Base-by-base conservation (phyloP, 2,113 vertebrate species). In the Antigone vipio region DNA sequence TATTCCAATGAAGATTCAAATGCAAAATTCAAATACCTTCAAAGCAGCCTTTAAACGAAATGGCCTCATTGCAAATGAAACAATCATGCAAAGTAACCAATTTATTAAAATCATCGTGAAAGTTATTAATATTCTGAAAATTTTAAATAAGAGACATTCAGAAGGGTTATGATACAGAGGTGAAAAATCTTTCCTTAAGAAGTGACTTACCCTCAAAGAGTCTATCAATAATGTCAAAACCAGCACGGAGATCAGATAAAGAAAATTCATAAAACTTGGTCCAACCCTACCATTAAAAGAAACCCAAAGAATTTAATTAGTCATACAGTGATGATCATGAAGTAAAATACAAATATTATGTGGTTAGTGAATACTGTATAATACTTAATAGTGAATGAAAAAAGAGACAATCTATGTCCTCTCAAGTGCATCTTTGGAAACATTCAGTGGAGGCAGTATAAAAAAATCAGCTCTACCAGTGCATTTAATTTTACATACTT, bases 231-330 rank as follows among this genome's bases (percentile, higher is more conserved):
- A 99, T 99, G 86, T 99, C 98, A 96, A 99, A 99, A 19, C 99
- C 99, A 82, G 99, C 99, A 45, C 99, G 99, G 60, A 99, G 98
- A 97, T 99, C 99, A 30, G 99, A 99, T 92, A 99, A 97, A 63
- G 99, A 99, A 97, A 99, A 99, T 96, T 99, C 99, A 85, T 99
- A 99, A 98, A 99, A 99, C 85, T 99, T 99, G n/a, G 99, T 99
- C 99, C 99, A 99, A 55, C 99, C 99, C 99, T 99, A 87, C 24
- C 67, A 97, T 84, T 66, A 90, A 97, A 95, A 93, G 68, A 72
- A 94, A 63, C 35, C 4, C 88, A 74, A 87, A 74, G 6, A 75
- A 81, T 59, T 75, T 64, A 66, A 75, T 93, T 71, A 92, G 42
- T 76, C 19, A 75, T 34, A 74, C 11, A 52, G 29, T 23, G 14